Base-by-base conservation (phyloP, 2,113 vertebrate genomes). In the Eubucco bourcierii region DNA sequence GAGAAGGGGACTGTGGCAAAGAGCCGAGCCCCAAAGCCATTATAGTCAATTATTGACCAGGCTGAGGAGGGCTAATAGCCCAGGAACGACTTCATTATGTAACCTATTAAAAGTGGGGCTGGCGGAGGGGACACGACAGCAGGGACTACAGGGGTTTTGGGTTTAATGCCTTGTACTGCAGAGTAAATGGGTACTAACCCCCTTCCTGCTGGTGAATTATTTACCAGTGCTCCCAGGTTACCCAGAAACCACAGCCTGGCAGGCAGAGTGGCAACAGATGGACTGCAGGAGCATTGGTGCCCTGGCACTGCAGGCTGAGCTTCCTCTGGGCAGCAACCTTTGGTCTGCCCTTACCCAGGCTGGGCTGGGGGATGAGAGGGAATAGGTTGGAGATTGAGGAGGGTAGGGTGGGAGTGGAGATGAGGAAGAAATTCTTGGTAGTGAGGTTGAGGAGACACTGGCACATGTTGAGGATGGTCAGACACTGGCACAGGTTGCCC, bases 91-190 rank as follows among this genome's bases (percentile, higher is more conserved):
- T 95, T 89, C 97, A 95, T 95, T 97, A 92, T 89, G 95, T 97
- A 93, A 97, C 95, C 95, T 96, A 97, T 97, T 97, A 97, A 96
- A 94, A 95, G 80, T 73, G 68, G 81, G 94, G 87, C 94, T 96
- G 93, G 80, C 79, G 80, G 61, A 79, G 90, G 72, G 68, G 94
- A 67, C 81, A 33, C 20, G 82, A 88, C 83, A 89, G 90, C 80
- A 90, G 87, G 70, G 96, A 90, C 94, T 91, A 93, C 90, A 95
- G 94, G 86, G 46, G 12, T 90, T 94, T 90, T 91, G 67, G 86
- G 84, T 90, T 90, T 92, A 95, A 94, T 96, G 67, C 91, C 88
- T 94, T 93, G 77, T 93, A 88, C 84, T 71, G 81, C 27, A 44
- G 80, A 88, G 88, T 82, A 90, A 95, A 96, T 92, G 41, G 87